phyloP scores from a whole-genome alignment of 2,113 vertebrate species.

The Mastomys natalensis region DNA sequence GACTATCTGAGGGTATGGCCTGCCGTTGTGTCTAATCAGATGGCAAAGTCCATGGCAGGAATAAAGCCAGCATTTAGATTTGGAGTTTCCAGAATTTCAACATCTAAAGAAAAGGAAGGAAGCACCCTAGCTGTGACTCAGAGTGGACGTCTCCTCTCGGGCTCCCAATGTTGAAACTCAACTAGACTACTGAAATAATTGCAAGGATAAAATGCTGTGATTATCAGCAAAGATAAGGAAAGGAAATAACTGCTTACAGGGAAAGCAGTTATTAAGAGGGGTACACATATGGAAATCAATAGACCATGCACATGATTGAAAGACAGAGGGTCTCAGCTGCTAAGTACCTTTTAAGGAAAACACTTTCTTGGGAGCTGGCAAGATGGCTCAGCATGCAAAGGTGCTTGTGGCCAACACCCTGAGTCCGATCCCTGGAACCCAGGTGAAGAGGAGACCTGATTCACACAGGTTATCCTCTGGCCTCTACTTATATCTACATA shows the following conservation, averaged over 20 bases:
- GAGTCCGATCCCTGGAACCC: neutral
- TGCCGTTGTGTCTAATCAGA: neutral
- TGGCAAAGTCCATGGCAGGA: neutral
- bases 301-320: neutral
- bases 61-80: neutral
- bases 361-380: neutral
- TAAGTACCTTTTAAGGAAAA: neutral
- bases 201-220: neutral
- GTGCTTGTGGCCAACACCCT: neutral
- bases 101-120: neutral
- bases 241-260: neutral
- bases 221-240: neutral
- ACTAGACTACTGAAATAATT: neutral
- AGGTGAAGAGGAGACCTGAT: neutral
- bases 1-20: fast-evolving
- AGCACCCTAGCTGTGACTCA: neutral
- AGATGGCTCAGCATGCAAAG: neutral
- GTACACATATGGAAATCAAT: neutral
- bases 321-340: neutral
- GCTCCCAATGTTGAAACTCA: neutral
- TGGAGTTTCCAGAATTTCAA: neutral
- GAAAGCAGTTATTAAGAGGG: neutral
- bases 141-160: neutral
- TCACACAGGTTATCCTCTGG: neutral
- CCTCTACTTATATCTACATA: neutral